These are phyloP conservation scores for Frankliniella intonsa DNA, from an alignment of 2,888 invertebrate genomes.

Conservation along the genomic window DNA sequence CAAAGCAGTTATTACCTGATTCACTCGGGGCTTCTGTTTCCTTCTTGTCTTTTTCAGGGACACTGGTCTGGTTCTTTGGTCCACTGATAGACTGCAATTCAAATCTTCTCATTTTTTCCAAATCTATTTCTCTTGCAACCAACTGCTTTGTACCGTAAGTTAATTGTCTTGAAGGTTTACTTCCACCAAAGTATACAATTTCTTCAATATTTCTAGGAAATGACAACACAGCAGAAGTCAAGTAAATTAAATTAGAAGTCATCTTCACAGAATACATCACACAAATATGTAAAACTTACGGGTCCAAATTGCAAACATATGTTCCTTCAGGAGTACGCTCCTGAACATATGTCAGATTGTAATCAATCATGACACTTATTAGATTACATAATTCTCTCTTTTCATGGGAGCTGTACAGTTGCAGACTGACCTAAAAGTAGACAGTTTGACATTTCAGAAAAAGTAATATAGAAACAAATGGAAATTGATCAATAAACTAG, in stretches of 20 bases:
- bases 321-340: constrained; percentile 71
- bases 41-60: constrained; percentile 38
- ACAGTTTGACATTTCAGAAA: constrained; percentile 31
- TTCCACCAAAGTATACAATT: constrained; percentile 50
- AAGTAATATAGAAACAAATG: constrained; percentile 24
- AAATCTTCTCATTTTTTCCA: constrained; percentile 66
- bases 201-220: constrained; percentile 61
- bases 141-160: constrained; percentile 72
- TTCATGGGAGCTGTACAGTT: constrained; percentile 71
- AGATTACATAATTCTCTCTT: constrained; percentile 63
- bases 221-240: constrained; percentile 23
- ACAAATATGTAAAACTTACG: constrained; percentile 48
- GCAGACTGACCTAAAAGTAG: constrained; percentile 52
- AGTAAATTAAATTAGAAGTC: not conserved
- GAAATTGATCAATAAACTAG: constrained; percentile 30
- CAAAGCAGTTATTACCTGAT: not conserved
- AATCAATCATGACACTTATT: constrained; percentile 80
- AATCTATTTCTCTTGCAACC: constrained; percentile 74
- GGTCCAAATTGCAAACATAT: constrained; percentile 69
- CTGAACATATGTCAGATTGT: constrained; percentile 80
- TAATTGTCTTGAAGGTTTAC: constrained; percentile 46
- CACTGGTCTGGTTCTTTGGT: constrained; percentile 30
- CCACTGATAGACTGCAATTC: constrained; percentile 38
- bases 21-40: constrained; percentile 27
- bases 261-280: not conserved